Conservation (phyloP, 2,797 vertebrate genomes). For the Typhlichthys eigenmanni region DNA sequence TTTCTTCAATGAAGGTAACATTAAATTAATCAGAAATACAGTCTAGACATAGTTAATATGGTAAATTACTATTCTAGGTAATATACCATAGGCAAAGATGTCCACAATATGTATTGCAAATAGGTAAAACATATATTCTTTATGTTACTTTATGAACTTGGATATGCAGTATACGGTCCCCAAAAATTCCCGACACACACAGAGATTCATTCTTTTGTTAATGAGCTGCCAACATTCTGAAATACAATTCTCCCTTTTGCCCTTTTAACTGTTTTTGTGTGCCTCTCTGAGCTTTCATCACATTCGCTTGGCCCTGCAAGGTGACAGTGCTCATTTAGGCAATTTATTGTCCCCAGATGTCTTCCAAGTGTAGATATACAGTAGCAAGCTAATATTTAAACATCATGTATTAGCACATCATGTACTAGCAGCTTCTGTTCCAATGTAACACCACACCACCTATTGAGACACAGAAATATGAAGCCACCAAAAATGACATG, state of each 20-base stretch:
- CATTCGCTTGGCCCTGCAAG: slow-evolving; percentile 35
- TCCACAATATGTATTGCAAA: slow-evolving; percentile 18
- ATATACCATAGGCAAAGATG: too few relatives aligned
- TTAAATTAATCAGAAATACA: too few relatives aligned
- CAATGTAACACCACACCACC: not conserved
- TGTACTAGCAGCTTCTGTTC: slow-evolving; percentile 7
- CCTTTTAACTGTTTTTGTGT: slow-evolving; percentile 26
- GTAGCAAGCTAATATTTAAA: slow-evolving; percentile 55
- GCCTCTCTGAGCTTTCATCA: slow-evolving; percentile 31
- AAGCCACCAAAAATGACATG: too few relatives aligned
- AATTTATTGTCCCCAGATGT: slow-evolving; percentile 46
- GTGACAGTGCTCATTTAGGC: slow-evolving; percentile 41
- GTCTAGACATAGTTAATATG: too few relatives aligned
- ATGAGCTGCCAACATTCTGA: slow-evolving; percentile 39
- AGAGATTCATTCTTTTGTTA: slow-evolving; percentile 38
- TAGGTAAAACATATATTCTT: not conserved
- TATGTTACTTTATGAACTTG: not conserved
- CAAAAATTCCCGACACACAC: slow-evolving; percentile 14
- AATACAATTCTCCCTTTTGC: slow-evolving; percentile 26
- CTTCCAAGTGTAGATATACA: slow-evolving; percentile 30
- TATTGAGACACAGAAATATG: not conserved
- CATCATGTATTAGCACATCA: slow-evolving; percentile 31
- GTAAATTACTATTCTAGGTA: too few relatives aligned
- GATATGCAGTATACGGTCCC: slow-evolving; percentile 18
- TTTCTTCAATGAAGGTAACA: too few relatives aligned